Evolutionary conservation across 2,797 vertebrate species (phyloP).

Genomic region (Characodon lateralis): DNA sequence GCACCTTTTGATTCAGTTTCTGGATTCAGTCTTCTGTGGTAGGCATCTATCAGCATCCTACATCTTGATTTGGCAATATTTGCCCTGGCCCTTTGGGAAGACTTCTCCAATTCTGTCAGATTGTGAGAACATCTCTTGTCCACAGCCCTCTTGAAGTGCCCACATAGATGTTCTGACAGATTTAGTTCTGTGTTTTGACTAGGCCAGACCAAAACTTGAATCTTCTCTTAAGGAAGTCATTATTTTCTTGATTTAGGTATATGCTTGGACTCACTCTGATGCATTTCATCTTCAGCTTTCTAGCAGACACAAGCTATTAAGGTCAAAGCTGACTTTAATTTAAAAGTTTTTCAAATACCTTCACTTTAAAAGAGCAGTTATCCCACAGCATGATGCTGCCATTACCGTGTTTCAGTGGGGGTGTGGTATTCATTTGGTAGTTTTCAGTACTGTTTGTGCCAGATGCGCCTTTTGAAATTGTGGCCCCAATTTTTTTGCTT

Average conservation of each 20-base stretch:
- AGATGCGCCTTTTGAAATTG: not conserved
- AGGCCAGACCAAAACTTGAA: no score
- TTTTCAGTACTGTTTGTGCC: not conserved
- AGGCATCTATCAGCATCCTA: no score
- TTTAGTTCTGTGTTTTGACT: no score
- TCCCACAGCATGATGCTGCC: not conserved
- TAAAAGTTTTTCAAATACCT: not conserved
- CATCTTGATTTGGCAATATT: no score
- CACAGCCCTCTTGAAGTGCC: not conserved
- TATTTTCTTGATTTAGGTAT: not conserved
- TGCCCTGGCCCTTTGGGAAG: no score
- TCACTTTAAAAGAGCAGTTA: not conserved
- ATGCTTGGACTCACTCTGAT: not conserved
- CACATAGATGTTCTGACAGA: not conserved
- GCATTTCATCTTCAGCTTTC: not conserved
- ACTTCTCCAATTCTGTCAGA: not conserved
- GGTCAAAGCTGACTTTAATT: not conserved
- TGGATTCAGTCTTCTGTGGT: not conserved
- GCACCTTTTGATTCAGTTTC: not conserved
- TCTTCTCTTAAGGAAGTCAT: no score
- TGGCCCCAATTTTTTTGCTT: not conserved
- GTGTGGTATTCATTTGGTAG: not conserved
- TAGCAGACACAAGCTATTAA: not conserved
- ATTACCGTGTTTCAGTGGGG: not conserved
- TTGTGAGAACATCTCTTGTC: not conserved